These are phyloP conservation scores for Stenotaenia linearis DNA, from an alignment of 2,888 invertebrate species.

Conservation along the genomic window DNA sequence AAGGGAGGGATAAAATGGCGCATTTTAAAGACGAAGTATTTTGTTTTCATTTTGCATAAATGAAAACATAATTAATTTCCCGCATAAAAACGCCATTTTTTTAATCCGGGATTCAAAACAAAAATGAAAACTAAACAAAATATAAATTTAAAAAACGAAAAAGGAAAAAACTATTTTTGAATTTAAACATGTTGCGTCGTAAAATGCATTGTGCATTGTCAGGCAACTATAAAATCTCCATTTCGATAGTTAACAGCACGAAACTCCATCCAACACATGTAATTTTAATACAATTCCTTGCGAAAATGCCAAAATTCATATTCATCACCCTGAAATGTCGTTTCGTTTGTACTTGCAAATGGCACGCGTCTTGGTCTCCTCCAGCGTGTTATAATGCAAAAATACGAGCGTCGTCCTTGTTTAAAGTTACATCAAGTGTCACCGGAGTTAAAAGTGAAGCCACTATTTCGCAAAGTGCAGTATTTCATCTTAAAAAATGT, in stretches of 20 bases:
- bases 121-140: background rate
- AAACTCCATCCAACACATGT: background rate
- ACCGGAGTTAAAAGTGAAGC: constrained; percentile 2
- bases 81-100: too few species aligned
- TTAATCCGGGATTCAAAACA: too few species aligned
- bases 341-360: background rate
- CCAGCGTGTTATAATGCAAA: background rate
- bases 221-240: background rate
- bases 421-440: constrained; percentile 5
- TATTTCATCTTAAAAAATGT: constrained; percentile 24
- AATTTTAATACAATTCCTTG: too few species aligned
- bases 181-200: constrained; percentile 19
- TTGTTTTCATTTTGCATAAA: background rate
- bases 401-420: background rate
- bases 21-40: background rate
- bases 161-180: constrained; percentile 2
- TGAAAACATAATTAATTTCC: too few species aligned
- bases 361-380: background rate
- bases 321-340: background rate
- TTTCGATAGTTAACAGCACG: background rate
- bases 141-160: background rate
- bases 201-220: background rate
- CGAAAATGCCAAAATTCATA: background rate
- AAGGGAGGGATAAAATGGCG: constrained; percentile 2
- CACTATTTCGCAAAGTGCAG: background rate